Percentiles rank a stretch among this genome's conserved stretches.
Conservation (phyloP, 2,888 invertebrate genomes). For the Platypus cylindrus region DNA sequence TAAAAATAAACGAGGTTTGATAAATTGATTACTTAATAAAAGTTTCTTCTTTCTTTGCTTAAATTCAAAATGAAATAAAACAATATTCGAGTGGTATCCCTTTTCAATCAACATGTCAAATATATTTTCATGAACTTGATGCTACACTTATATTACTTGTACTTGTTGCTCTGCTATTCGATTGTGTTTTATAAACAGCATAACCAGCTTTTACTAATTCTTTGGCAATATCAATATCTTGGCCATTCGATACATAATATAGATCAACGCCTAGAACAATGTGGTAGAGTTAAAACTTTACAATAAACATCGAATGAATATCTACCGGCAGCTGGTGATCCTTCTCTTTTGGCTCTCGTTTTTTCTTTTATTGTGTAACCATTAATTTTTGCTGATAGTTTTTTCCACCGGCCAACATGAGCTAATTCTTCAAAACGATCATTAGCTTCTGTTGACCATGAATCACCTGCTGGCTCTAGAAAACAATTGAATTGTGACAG, state of each 20-base stretch:
- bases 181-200: conserved; percentile 36
- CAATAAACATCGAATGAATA: background rate
- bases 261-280: conserved; percentile 46
- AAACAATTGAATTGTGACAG: conserved; percentile 6
- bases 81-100: too few species aligned
- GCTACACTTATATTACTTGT: conserved; percentile 28
- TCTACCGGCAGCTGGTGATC: conserved; percentile 54
- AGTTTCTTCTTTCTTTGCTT: too few species aligned
- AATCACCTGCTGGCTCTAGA: conserved; percentile 35
- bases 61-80: too few species aligned
- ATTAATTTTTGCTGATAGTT: conserved; percentile 60
- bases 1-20: too few species aligned
- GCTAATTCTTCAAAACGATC: conserved; percentile 57
- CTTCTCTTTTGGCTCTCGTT: conserved; percentile 43
- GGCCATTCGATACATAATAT: conserved; percentile 53
- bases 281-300: background rate
- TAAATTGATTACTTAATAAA: too few species aligned
- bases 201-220: conserved; percentile 46
- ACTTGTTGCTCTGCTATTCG: conserved; percentile 19
- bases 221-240: conserved; percentile 49
- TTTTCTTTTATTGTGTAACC: conserved; percentile 49
- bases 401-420: conserved; percentile 70
- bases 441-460: conserved; percentile 50
- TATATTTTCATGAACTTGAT: conserved; percentile 19
- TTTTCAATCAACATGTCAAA: too few species aligned